Evolutionary conservation across 2,888 invertebrate species (phyloP).

Genomic region (Trypoxylon attenuatum): DNA sequence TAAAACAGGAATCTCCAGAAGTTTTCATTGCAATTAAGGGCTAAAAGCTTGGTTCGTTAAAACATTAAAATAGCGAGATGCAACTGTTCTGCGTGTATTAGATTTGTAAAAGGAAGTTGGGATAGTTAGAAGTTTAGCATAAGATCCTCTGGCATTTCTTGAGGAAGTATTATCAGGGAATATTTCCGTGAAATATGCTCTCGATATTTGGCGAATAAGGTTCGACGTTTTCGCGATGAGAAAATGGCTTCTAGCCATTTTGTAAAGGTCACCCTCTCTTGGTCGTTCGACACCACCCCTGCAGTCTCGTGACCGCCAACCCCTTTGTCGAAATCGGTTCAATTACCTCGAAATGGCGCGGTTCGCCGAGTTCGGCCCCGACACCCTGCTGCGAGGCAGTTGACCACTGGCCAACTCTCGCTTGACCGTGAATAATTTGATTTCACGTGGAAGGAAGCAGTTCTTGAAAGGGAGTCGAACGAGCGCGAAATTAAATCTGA

Average conservation of each 20-base stretch:
- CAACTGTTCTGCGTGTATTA: no score
- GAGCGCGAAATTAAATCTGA: conserved; percentile 45
- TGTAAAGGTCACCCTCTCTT: conserved; percentile 55
- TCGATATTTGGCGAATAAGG: no score
- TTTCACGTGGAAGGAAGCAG: conserved; percentile 40
- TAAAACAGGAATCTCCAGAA: no score
- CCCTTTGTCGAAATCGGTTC: conserved; percentile 43
- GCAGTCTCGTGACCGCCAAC: conserved; percentile 45
- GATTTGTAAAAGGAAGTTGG: no score
- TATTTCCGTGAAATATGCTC: no score
- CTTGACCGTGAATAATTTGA: conserved; percentile 71
- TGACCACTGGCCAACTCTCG: conserved; percentile 71
- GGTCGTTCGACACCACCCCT: conserved; percentile 38
- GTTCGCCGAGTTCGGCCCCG: conserved; percentile 43
- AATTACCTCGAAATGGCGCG: conserved; percentile 61
- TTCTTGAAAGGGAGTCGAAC: conserved; percentile 34
- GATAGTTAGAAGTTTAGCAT: no score
- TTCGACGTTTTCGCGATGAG: no score
- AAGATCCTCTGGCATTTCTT: no score
- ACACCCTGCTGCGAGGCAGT: conserved; percentile 64
- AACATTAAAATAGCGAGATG: no score
- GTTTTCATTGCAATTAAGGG: no score
- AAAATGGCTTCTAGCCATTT: conserved; percentile 70
- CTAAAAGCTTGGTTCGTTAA: no score
- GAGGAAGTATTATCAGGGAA: no score